Evolutionary conservation across 53 echinoderm and acorn worm species (phyloP).

Genomic region (Henricia sp.): DNA sequence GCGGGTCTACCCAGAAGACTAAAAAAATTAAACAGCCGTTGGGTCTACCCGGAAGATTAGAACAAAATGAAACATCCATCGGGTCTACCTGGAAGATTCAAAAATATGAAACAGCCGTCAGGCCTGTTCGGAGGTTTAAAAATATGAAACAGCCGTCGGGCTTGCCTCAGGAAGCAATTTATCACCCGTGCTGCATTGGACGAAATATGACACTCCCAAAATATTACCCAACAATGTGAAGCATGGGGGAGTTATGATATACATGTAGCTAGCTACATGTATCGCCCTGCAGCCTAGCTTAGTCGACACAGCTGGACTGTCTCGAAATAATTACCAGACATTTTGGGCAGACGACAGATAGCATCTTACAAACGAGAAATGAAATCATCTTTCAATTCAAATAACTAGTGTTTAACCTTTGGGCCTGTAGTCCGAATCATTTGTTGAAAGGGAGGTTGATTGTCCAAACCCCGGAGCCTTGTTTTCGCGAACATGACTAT

Average conservation of each 20-base stretch:
- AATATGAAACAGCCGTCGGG: conserved; percentile 7
- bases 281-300: neutral
- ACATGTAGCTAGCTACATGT: neutral
- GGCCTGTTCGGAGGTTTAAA: neutral
- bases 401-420: too few species aligned
- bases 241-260: too few species aligned
- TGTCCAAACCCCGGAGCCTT: too few species aligned
- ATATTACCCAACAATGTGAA: neutral
- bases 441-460: too few species aligned
- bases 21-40: too few species aligned
- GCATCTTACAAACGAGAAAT: neutral
- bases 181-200: neutral
- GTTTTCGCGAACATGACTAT: too few species aligned
- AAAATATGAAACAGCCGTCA: too few species aligned
- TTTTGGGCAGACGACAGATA: neutral
- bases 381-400: neutral
- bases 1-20: too few species aligned
- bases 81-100: too few species aligned
- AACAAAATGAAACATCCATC: too few species aligned
- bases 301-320: neutral
- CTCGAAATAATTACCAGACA: conserved; percentile 2
- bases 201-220: neutral
- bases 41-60: too few species aligned
- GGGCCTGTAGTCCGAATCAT: too few species aligned
- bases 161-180: conserved; percentile 17